Percentiles rank a stretch among this genome's conserved stretches.
Conservation (phyloP, 2,888 invertebrate species). For the Tolmerus cingulatus region DNA sequence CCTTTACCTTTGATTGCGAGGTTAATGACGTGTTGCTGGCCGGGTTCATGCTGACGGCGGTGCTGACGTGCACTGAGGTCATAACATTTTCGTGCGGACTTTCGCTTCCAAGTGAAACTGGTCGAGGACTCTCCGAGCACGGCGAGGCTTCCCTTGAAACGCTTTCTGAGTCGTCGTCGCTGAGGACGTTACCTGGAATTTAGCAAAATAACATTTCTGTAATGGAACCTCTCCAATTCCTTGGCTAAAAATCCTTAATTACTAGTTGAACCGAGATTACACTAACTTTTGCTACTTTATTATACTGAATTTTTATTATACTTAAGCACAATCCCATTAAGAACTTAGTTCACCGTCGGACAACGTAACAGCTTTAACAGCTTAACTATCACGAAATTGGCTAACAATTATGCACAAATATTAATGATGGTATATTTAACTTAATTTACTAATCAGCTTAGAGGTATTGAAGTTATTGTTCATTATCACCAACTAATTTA, state of each 20-base stretch:
- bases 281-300: not conserved
- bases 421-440: no score
- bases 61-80: slow-evolving; percentile 56
- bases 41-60: slow-evolving; percentile 11
- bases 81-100: slow-evolving; percentile 61
- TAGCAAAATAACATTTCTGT: not conserved
- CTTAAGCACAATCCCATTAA: no score
- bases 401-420: no score
- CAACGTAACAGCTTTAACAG: no score
- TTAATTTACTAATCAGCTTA: no score
- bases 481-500: no score
- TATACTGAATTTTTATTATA: no score
- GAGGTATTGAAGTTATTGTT: no score
- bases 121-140: slow-evolving; percentile 70
- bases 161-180: slow-evolving; percentile 72
- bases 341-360: no score
- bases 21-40: slow-evolving; percentile 38
- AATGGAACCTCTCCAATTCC: not conserved
- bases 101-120: slow-evolving; percentile 51
- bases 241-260: not conserved
- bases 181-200: slow-evolving; percentile 56
- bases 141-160: slow-evolving; percentile 77
- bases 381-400: no score
- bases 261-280: not conserved
- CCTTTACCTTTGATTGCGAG: slow-evolving; percentile 45